phyloP scores from a whole-genome alignment of 2,888 invertebrate genomes.

The Epistrophe grossulariae region DNA sequence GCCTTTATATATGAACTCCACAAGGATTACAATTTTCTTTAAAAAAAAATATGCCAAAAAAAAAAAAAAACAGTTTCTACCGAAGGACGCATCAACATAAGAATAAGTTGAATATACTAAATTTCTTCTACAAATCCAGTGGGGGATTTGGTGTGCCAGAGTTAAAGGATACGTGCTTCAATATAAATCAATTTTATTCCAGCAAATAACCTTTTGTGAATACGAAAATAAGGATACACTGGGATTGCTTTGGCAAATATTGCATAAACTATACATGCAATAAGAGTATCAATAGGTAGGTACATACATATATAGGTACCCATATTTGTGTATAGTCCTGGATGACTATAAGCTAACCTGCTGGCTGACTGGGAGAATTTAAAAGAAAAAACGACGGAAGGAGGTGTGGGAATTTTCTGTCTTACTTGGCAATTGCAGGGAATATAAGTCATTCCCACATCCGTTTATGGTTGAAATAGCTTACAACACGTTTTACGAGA shows the following conservation, averaged over 20 bases:
- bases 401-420: slow-evolving; percentile 73
- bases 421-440: slow-evolving; percentile 75
- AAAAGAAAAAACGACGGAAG: slow-evolving; percentile 48
- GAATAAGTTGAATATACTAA: slow-evolving; percentile 11
- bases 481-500: slow-evolving; percentile 76
- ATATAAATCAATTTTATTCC: slow-evolving; percentile 76
- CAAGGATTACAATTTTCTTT: slow-evolving; percentile 51
- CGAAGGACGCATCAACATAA: background rate
- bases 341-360: slow-evolving; percentile 43
- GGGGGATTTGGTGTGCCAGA: slow-evolving; percentile 52
- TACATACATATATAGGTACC: background rate
- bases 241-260: slow-evolving; percentile 73
- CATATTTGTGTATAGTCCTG: slow-evolving; percentile 1
- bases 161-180: slow-evolving; percentile 68
- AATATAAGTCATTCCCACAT: slow-evolving; percentile 75
- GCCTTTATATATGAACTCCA: slow-evolving; percentile 35
- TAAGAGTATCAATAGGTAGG: background rate
- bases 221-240: slow-evolving; percentile 69
- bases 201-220: slow-evolving; percentile 72
- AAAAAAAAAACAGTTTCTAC: background rate
- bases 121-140: slow-evolving; percentile 59
- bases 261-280: slow-evolving; percentile 40
- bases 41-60: background rate
- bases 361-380: slow-evolving; percentile 41
- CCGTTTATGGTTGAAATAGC: slow-evolving; percentile 75